Evolutionary conservation across 2,797 vertebrate species (phyloP).

Genomic region (Xenops minutus): DNA sequence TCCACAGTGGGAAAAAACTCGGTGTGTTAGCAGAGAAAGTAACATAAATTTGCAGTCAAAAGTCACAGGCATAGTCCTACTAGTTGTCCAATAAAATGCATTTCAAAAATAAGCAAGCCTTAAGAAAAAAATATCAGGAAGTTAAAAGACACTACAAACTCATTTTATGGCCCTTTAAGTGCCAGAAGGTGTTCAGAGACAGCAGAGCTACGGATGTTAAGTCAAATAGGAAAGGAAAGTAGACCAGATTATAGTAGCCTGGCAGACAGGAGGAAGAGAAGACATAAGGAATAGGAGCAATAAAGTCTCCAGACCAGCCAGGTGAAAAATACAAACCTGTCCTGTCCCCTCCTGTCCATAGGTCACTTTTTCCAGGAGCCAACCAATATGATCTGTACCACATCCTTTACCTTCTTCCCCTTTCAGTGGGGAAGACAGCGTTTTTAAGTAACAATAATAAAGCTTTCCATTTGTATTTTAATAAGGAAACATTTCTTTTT

Average conservation of each 20-base stretch:
- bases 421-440: neutral
- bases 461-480: slow-evolving; percentile 31
- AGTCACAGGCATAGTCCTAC: neutral
- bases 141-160: neutral
- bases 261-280: neutral
- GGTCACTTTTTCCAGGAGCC: neutral
- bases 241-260: neutral
- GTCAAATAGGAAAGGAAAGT: neutral
- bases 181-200: neutral
- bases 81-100: neutral
- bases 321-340: neutral
- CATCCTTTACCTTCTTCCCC: neutral
- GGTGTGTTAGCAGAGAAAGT: neutral
- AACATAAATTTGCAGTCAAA: neutral
- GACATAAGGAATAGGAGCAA: neutral
- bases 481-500: slow-evolving; percentile 10
- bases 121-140: neutral
- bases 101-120: neutral
- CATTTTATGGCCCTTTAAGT: neutral
- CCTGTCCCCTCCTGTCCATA: neutral
- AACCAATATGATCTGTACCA: neutral
- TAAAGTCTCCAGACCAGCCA: neutral
- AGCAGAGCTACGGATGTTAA: neutral
- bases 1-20: neutral
- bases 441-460: neutral